Base-by-base conservation (phyloP, 2,113 vertebrate species). In the Corydoras maculifer region DNA sequence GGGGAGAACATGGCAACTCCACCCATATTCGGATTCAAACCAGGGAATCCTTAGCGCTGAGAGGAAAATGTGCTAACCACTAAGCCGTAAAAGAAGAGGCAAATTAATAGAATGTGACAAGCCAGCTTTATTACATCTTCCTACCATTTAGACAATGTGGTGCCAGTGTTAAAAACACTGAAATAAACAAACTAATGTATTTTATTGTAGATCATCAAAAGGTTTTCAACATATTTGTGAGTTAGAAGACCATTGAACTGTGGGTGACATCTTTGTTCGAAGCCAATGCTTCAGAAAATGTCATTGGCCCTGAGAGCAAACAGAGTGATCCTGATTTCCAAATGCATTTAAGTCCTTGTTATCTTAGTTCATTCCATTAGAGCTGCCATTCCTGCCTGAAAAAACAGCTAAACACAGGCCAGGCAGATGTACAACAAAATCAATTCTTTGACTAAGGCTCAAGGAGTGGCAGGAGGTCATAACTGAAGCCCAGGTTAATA, bases 341-440 rank as follows among this genome's bases (percentile, higher is more conserved):
- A 87, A 84, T 82, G 74, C 79, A 85, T 87, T 87, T 84, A 87
- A 84, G 81, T 83, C 83, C 78, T n/a, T 81, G 83, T 85, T 83
- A 81, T 85, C 85, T 79, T 79, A 83, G 75, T 76, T 80, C 80
- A 83, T 81, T 84, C 74, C 72, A 88, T 89, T 87, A 88, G 84
- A 86, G 86, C 88, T 85, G 43, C 66, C 48, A 78, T 82, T 81
- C 77, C 77, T 72, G 78, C 78, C 85, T 85, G 85, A 88, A 83
- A 84, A 72, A 43, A 75, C 72, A 75, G 18, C 79, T 84, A 88
- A 85, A 89, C 87, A 82, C 75, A 85, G 80, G 78, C 87, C 88
- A 89, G 85, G 85, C 85, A 83, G 84, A 83, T 84, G 70, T 14
- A 53, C 51, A 53, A 53, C 73, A 74, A 67, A 84, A 88, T 87